A percentile compares a stretch with the other conserved stretches of the same genome.
Conservation (phyloP, 1,140 invertebrate species). For the Lucilia cuprina region DNA sequence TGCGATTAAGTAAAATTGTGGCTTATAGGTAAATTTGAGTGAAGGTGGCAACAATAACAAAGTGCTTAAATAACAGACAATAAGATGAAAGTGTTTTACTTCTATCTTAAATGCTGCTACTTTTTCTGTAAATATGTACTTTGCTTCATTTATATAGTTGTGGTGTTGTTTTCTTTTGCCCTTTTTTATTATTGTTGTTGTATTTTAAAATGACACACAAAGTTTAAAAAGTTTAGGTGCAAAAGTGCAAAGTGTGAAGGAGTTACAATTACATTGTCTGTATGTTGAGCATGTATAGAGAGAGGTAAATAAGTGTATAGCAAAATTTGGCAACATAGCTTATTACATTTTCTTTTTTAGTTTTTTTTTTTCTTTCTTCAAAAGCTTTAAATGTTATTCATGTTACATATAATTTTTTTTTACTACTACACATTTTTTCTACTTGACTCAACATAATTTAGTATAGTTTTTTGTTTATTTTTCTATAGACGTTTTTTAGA, state of each 20-base stretch:
- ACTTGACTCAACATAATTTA: slow-evolving; percentile 15
- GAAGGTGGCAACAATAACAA: too few relatives aligned
- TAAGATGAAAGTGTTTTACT: slow-evolving; percentile 16
- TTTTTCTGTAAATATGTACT: neutral
- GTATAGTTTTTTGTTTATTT: neutral
- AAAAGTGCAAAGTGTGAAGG: neutral
- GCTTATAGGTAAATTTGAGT: too few relatives aligned
- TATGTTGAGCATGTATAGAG: neutral
- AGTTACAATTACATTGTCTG: neutral
- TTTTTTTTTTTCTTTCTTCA: neutral
- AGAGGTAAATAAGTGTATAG: neutral
- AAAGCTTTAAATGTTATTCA: slow-evolving; percentile 1
- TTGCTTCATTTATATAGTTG: neutral
- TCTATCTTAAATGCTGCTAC: neutral
- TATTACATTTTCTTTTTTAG: neutral
- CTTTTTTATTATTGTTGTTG: neutral
- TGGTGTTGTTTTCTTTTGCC: too few relatives aligned
- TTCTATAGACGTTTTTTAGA: too few relatives aligned
- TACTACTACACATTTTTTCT: neutral
- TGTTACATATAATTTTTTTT: neutral
- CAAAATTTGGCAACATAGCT: slow-evolving; percentile 5
- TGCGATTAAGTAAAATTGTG: too few relatives aligned
- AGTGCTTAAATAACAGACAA: neutral
- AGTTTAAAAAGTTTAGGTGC: neutral
- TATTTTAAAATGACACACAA: neutral